These are phyloP conservation scores for Tigriopus japonicus DNA, from an alignment of 1,140 invertebrate genomes.

Conservation along the genomic window DNA sequence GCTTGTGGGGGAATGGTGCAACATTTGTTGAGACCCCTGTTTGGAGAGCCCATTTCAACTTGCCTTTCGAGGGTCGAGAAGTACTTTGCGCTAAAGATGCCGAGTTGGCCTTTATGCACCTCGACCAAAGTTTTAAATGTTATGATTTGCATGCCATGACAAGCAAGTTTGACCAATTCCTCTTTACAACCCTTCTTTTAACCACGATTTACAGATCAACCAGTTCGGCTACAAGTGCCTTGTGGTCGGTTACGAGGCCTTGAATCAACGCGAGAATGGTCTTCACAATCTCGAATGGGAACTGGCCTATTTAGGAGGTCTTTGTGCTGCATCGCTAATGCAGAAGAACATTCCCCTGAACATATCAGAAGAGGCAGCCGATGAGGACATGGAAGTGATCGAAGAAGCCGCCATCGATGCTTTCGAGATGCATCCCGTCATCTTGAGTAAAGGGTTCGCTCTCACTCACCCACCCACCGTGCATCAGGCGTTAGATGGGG, in stretches of 20 bases:
- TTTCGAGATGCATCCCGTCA: conserved; percentile 44
- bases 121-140: too few relatives aligned
- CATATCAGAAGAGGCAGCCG: conserved; percentile 39
- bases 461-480: conserved; percentile 63
- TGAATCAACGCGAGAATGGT: conserved; percentile 22
- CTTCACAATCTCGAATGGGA: conserved; percentile 70
- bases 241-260: conserved; percentile 78
- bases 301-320: conserved; percentile 67
- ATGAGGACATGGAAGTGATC: conserved; percentile 48
- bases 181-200: too few relatives aligned
- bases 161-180: too few relatives aligned
- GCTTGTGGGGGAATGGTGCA: too few relatives aligned
- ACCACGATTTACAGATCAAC: conserved; percentile 33
- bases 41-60: too few relatives aligned
- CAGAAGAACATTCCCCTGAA: conserved; percentile 61
- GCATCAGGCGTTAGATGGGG: conserved; percentile 70
- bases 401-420: conserved; percentile 50
- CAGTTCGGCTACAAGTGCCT: conserved; percentile 81
- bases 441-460: conserved; percentile 77
- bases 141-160: too few relatives aligned
- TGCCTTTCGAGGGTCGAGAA: too few relatives aligned
- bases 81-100: too few relatives aligned
- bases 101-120: too few relatives aligned
- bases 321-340: conserved; percentile 70
- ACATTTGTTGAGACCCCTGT: too few relatives aligned